These are phyloP conservation scores for Endomychus coccineus DNA, from an alignment of 2,888 invertebrate species.

Conservation along the genomic window DNA sequence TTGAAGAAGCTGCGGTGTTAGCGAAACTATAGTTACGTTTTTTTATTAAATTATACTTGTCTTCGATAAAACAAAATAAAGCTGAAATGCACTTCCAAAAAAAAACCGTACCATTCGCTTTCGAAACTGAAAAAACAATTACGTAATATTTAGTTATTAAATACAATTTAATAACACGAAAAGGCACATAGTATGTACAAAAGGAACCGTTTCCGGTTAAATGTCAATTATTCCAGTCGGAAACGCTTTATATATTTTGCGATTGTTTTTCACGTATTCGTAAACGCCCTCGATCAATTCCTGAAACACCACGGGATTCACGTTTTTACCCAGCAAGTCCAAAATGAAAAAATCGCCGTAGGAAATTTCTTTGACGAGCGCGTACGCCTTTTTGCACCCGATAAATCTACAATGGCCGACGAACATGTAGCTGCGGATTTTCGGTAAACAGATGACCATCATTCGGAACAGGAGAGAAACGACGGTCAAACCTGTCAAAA, in stretches of 20 bases:
- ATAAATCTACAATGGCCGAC: conserved; percentile 55
- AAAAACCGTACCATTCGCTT: too few species aligned
- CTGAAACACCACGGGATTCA: conserved; percentile 60
- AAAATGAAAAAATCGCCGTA: conserved; percentile 75
- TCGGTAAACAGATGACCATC: conserved; percentile 49
- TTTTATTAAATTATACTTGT: too few species aligned
- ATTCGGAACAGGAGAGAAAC: conserved; percentile 60
- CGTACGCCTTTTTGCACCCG: conserved; percentile 43
- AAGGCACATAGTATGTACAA: too few species aligned
- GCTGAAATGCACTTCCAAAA: too few species aligned
- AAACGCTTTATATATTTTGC: conserved; percentile 10
- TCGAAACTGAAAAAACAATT: too few species aligned
- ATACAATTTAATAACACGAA: too few species aligned
- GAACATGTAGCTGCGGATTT: conserved; percentile 54
- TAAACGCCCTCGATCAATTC: conserved; percentile 47
- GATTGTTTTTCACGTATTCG: conserved; percentile 20
- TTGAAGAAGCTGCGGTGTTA: too few species aligned
- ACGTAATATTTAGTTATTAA: too few species aligned
- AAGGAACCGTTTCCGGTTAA: too few species aligned
- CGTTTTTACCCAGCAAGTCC: conserved; percentile 67
- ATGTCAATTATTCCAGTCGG: conserved; percentile 9
- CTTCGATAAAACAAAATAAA: too few species aligned
- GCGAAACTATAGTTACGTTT: too few species aligned
- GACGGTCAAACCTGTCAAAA: conserved; percentile 54
- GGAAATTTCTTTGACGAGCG: conserved; percentile 48